phyloP scores from a whole-genome alignment of 2,113 vertebrate genomes.

The Corvus cornix region DNA sequence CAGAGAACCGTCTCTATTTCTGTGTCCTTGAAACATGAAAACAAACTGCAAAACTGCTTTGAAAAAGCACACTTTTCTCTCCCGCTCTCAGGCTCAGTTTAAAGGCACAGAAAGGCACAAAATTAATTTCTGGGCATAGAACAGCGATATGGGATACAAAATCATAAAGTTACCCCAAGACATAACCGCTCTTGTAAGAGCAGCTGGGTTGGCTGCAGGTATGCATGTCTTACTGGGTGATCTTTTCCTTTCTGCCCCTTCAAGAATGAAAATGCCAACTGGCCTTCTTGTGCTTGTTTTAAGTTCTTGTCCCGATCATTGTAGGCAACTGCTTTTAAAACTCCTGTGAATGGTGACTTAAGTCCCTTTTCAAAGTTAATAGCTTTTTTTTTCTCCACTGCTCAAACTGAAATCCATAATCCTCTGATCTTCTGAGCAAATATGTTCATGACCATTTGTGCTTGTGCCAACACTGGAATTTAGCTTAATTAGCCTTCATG shows the following conservation, averaged over 20 bases:
- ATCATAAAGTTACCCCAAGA: too few relatives aligned
- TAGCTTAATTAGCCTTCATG: not conserved
- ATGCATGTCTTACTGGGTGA: not conserved
- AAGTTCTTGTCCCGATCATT: not conserved
- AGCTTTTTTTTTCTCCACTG: not conserved
- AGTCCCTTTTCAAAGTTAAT: not conserved
- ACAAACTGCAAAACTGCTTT: too few relatives aligned
- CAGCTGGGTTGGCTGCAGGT: not conserved
- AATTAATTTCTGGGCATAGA: too few relatives aligned
- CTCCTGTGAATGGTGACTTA: not conserved
- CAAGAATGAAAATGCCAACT: not conserved
- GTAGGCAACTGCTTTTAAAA: not conserved
- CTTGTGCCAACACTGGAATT: not conserved
- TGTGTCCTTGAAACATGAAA: too few relatives aligned
- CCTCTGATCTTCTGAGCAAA: not conserved
- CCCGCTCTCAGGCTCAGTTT: too few relatives aligned
- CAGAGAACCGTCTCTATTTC: too few relatives aligned
- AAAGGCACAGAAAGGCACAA: too few relatives aligned
- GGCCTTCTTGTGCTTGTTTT: not conserved
- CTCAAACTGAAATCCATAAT: not conserved
- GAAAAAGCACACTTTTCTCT: too few relatives aligned
- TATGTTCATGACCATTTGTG: not conserved
- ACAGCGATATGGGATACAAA: too few relatives aligned
- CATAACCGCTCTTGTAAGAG: not conserved
- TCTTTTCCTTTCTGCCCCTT: not conserved